Base-by-base conservation (phyloP, 2,888 invertebrate species). In the Caenorhabditis sinica region DNA sequence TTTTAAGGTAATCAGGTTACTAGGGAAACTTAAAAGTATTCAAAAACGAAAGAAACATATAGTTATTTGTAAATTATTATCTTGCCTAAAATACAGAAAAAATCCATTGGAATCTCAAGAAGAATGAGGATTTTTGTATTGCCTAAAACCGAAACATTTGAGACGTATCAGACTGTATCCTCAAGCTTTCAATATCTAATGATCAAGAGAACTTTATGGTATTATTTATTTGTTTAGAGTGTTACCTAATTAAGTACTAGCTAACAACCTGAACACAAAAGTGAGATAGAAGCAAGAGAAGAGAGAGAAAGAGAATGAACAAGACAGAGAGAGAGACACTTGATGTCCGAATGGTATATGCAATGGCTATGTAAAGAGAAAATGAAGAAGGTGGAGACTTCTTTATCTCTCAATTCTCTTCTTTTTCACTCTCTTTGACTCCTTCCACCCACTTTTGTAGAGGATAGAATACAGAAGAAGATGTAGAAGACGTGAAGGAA, bases 281-380 rank as follows among this genome's bases (percentile, higher is more conserved):
- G 20, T 30, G 58, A 63, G 53, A 63, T 28, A 60, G 8, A 53
- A 60, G n/a, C 20, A 17, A 30, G 61, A 36, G 9, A n/a, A 68
- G 28, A 61, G 69, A 61, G 51, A 53, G 56, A 66, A 30, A 40
- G 13, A 11, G 43, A 69, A 77, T 49, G 56, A 66, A 43, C 4
- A 3, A 43, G 43, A n/a, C n/a, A 49, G 49, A 49, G 2, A 49
- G 61, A 66, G 66, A 53, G 66, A 53, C 40, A 75, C 65, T 65
- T 58, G 75, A 75, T 66, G 75, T 66, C 66, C 75, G 73, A 73
- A 73, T 73, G 73, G 73, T 61, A 73, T 61, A 61, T 61, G 73
- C 49, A 51, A 49, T 45, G 73, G 49, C 73, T 73, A 73, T 61
- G 73, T 73, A 73, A 73, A 73, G 73, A 73, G 61, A 73, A 72